Conservation (phyloP, 2,888 invertebrate genomes). For the Cloeon dipterum region DNA sequence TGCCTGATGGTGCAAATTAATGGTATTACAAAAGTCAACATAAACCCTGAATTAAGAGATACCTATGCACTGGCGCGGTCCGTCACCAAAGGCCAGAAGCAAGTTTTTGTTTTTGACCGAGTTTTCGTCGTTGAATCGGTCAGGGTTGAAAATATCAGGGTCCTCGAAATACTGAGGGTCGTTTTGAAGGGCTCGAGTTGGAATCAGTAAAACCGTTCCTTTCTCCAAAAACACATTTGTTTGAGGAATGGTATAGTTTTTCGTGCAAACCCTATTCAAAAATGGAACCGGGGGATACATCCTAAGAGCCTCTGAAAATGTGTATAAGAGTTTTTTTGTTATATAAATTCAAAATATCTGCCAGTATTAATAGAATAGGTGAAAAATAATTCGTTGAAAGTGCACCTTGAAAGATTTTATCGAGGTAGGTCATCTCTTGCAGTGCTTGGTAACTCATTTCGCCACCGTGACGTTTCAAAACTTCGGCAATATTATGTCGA, state of each 20-base stretch:
- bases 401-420: conserved; percentile 9
- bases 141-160: conserved; percentile 30
- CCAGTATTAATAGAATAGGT: neutral
- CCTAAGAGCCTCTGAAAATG: neutral
- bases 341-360: no score
- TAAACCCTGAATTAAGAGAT: conserved; percentile 10
- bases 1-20: no score
- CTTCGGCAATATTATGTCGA: neutral
- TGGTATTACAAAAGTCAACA: no score
- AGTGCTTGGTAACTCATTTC: conserved; percentile 4
- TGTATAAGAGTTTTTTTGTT: no score
- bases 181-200: conserved; percentile 29
- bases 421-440: conserved; percentile 12
- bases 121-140: conserved; percentile 26
- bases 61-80: conserved; percentile 31
- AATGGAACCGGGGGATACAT: conserved; percentile 28
- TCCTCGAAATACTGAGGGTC: conserved; percentile 29
- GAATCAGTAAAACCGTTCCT: conserved; percentile 27
- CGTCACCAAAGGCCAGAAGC: conserved; percentile 30
- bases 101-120: conserved; percentile 22
- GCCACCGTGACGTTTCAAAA: neutral
- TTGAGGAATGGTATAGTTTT: conserved; percentile 24
- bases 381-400: neutral
- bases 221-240: conserved; percentile 24
- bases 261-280: conserved; percentile 24